A percentile compares a stretch with the other conserved stretches of the same genome.
Conservation (phyloP, 1,140 invertebrate species). For the Cataglyphis hispanica region DNA sequence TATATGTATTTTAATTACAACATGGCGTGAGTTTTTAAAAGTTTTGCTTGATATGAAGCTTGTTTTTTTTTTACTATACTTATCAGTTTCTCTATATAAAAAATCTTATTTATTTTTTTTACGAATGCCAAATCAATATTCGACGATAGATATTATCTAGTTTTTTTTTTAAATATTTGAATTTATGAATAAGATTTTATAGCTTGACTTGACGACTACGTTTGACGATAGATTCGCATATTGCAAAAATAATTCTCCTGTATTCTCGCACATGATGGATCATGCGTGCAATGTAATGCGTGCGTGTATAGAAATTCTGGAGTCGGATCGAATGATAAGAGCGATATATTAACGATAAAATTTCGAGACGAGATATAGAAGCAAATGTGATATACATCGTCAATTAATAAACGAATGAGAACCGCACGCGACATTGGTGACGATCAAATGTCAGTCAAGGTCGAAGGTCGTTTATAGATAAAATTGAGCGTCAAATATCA, state of each 20-base stretch:
- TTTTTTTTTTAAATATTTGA: not conserved
- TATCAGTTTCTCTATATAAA: too few relatives aligned
- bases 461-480: conserved; percentile 64
- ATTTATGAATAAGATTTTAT: not conserved
- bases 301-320: not conserved
- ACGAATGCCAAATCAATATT: too few relatives aligned
- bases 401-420: not conserved
- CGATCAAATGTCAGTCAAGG: conserved; percentile 79
- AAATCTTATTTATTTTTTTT: too few relatives aligned
- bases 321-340: not conserved
- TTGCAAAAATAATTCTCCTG: conserved; percentile 26
- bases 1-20: not conserved
- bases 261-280: not conserved
- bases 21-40: not conserved
- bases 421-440: not conserved
- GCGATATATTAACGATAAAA: not conserved
- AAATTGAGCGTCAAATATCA: conserved; percentile 31
- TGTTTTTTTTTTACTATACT: too few relatives aligned
- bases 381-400: not conserved
- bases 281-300: not conserved
- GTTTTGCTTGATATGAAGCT: too few relatives aligned
- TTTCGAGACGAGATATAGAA: not conserved
- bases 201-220: not conserved
- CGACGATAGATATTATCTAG: too few relatives aligned
- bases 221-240: not conserved